These are phyloP conservation scores for Phycodurus eques DNA, from an alignment of 2,113 vertebrate genomes.

Conservation along the genomic window DNA sequence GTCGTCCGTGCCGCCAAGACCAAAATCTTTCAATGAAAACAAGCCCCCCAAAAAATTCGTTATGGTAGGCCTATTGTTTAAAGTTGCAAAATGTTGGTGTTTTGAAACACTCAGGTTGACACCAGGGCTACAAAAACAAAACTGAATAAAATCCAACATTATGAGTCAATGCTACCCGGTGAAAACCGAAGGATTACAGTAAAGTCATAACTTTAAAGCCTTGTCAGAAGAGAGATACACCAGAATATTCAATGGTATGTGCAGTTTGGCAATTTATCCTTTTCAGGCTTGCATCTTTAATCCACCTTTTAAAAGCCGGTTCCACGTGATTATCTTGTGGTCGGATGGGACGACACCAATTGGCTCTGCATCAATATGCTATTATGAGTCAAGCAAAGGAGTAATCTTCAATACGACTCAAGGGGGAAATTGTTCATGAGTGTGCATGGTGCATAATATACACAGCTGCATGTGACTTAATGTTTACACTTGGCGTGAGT, in stretches of 20 bases:
- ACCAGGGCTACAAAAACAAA: background rate
- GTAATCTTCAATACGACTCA: slow-evolving; percentile 36
- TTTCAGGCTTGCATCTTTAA: slow-evolving; percentile 32
- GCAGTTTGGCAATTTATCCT: background rate
- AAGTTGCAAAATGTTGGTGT: background rate
- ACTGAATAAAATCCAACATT: background rate
- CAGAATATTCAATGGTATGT: slow-evolving; percentile 8
- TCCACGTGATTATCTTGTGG: slow-evolving; percentile 36
- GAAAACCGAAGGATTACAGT: background rate
- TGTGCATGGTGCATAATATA: slow-evolving; percentile 14
- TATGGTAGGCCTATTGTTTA: no score
- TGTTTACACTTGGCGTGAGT: slow-evolving; percentile 10
- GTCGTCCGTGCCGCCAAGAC: no score
- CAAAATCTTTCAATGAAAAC: no score
- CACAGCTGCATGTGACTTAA: slow-evolving; percentile 5
- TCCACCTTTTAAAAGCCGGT: slow-evolving; percentile 36
- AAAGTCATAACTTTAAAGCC: background rate
- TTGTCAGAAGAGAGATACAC: background rate
- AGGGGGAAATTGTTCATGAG: slow-evolving; percentile 32
- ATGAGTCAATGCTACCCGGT: background rate
- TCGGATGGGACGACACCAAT: slow-evolving; percentile 42
- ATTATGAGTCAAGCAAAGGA: slow-evolving; percentile 54
- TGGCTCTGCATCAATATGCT: slow-evolving; percentile 52
- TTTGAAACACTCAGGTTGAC: background rate
- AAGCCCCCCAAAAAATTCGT: no score